These are phyloP conservation scores for Euphydryas editha DNA, from an alignment of 2,888 invertebrate genomes.

Conservation along the genomic window DNA sequence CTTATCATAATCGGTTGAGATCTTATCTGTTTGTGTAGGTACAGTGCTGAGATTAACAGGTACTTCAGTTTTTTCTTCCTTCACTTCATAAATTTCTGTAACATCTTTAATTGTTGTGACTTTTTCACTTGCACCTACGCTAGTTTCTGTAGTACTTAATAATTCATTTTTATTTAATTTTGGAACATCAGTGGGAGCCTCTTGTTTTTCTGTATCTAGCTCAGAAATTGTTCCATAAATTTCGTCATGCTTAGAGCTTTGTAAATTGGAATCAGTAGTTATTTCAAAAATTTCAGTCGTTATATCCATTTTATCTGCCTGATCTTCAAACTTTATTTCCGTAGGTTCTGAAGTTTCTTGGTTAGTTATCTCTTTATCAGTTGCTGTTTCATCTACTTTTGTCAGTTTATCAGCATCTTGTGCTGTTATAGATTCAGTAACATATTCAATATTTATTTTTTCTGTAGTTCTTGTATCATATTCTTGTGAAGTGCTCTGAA, in stretches of 20 bases:
- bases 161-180: background rate
- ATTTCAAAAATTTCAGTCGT: background rate
- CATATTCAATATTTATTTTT: constrained; percentile 4
- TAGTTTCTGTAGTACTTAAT: background rate
- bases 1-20: constrained; percentile 19
- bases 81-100: constrained; percentile 16
- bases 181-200: constrained; percentile 11
- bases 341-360: background rate
- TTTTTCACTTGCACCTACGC: constrained; percentile 11
- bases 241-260: constrained; percentile 1
- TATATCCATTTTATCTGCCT: background rate
- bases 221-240: constrained; percentile 11
- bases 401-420: constrained; percentile 3
- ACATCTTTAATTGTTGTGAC: background rate
- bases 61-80: constrained; percentile 8
- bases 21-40: constrained; percentile 29
- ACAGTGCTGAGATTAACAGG: constrained; percentile 8
- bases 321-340: background rate
- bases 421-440: constrained; percentile 14
- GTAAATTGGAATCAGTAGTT: background rate
- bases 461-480: constrained; percentile 12
- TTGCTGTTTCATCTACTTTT: background rate
- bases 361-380: background rate
- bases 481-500: background rate
- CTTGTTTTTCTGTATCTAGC: constrained; percentile 31